A percentile compares a stretch with the other conserved stretches of the same genome.
These are phyloP conservation scores for Catocala fraxini DNA, from an alignment of 2,888 invertebrate species.

Conservation along the genomic window DNA sequence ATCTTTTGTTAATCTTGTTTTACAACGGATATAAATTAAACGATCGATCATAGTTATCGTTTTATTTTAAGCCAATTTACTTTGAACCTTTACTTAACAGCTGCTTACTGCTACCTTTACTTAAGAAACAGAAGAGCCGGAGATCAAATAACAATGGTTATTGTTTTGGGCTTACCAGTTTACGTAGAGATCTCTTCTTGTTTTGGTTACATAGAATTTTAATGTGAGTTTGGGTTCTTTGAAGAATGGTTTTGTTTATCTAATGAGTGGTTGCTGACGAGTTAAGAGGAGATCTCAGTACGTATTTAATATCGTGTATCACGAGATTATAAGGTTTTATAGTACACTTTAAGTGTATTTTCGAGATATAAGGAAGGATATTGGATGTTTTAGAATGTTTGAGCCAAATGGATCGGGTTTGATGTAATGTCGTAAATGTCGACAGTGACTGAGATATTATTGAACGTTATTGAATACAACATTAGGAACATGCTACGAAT, in stretches of 20 bases:
- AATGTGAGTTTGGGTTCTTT: background rate
- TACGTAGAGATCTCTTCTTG: slow-evolving; percentile 16
- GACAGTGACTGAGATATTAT: slow-evolving; percentile 6
- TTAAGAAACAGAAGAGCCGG: slow-evolving; percentile 21
- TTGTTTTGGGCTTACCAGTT: slow-evolving; percentile 15
- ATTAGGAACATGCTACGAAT: no score
- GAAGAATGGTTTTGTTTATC: slow-evolving; percentile 18
- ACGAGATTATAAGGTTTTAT: slow-evolving; percentile 43
- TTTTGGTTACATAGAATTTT: background rate
- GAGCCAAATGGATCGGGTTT: slow-evolving; percentile 30
- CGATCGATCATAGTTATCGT: slow-evolving; percentile 47
- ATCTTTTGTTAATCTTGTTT: slow-evolving; percentile 56
- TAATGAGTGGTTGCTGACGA: slow-evolving; percentile 33
- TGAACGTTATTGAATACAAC: slow-evolving; percentile 7
- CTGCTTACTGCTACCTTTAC: no score
- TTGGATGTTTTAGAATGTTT: slow-evolving; percentile 25
- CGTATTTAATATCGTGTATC: slow-evolving; percentile 26
- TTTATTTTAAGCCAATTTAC: slow-evolving; percentile 41
- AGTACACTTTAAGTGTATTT: slow-evolving; percentile 38
- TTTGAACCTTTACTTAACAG: slow-evolving; percentile 24
- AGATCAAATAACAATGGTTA: slow-evolving; percentile 28
- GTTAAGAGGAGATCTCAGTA: slow-evolving; percentile 25
- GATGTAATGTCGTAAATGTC: slow-evolving; percentile 21
- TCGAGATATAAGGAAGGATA: slow-evolving; percentile 26
- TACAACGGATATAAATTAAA: slow-evolving; percentile 60